Evolutionary conservation across 2,113 vertebrate species (phyloP), one percentile per base, ranked within the genome.

Genomic region (Gambusia holbrooki): DNA sequence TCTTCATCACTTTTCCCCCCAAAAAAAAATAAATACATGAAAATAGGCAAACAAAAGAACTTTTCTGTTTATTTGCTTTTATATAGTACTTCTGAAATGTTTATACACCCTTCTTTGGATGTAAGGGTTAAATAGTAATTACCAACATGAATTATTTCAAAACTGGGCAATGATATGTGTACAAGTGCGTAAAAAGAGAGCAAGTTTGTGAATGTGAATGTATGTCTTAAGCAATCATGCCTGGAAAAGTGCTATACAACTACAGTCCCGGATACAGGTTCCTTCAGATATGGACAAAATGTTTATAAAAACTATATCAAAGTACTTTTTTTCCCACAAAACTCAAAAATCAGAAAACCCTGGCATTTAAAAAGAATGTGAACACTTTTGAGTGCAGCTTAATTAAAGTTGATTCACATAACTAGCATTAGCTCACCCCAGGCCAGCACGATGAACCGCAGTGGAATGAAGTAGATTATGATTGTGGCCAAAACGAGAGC

Each of bases 391-490:
- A 58, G 62, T 63, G 7, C 11, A 33, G 66, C 66, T 22, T 32
- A 40, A 42, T 33, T 11, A 17, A 63, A 69, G 66, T 2, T 42
- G 27, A 72, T 70, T 45, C 27, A 58, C 15, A 66, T 40, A 22
- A 40, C 22, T 74, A 5, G 40, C 22, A 48, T 75, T 11, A 90
- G 91, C 97, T 97, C 94, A 99, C 98, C 97, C 97, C 97, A 99
- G 91, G 96, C 93, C 91, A 99, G 95, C 87, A 99, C 94, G 82
- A 99, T 96, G 92, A 98, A 98, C 95, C 98, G 94, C 77, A 99
- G 94, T n/a, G 98, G 98, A 88, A 99, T 94, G 92, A 96, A 97
- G 94, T 98, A 99, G 71, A 99, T 86, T 85, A 96, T 71, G 60
- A 95, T 2, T 10, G 96, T 99, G 90, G 96, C 95, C 62, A 94